These are phyloP conservation scores for Melikaiella ostensackeni DNA, from an alignment of 2,888 invertebrate genomes.

Conservation along the genomic window DNA sequence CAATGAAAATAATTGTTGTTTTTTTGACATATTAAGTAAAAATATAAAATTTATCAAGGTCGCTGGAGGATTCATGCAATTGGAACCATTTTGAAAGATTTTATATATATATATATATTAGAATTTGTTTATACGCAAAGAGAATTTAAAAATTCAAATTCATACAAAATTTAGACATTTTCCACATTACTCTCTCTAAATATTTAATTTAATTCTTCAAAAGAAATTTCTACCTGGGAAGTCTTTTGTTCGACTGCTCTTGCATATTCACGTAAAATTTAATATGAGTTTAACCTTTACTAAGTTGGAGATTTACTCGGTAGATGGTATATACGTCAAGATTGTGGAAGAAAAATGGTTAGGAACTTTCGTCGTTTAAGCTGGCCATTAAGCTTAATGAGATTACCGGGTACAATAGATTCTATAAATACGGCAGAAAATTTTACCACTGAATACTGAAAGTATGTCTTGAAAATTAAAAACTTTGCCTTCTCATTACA, in stretches of 20 bases:
- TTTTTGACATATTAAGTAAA: too few species aligned
- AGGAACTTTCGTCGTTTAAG: constrained; percentile 65
- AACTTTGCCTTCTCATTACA: neutral
- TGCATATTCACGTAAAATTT: constrained; percentile 37
- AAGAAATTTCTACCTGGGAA: neutral
- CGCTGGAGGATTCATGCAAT: too few species aligned
- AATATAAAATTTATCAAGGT: too few species aligned
- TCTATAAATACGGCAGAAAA: constrained; percentile 55
- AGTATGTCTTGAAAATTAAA: neutral
- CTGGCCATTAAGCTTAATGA: constrained; percentile 67
- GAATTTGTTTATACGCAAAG: too few species aligned
- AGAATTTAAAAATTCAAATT: too few species aligned
- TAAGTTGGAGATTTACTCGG: constrained; percentile 25
- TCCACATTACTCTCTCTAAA: neutral
- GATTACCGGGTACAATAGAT: constrained; percentile 60
- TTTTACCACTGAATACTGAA: constrained; percentile 43
- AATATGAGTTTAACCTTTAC: constrained; percentile 36
- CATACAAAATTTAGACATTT: neutral
- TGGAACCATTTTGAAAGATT: too few species aligned
- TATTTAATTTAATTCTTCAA: neutral
- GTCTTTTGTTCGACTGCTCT: constrained; percentile 18
- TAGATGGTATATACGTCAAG: constrained; percentile 54
- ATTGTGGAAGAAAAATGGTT: constrained; percentile 62
- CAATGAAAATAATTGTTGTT: too few species aligned
- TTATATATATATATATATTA: too few species aligned